Base-by-base conservation (phyloP, 2,888 invertebrate genomes). In the Muscina levida region DNA sequence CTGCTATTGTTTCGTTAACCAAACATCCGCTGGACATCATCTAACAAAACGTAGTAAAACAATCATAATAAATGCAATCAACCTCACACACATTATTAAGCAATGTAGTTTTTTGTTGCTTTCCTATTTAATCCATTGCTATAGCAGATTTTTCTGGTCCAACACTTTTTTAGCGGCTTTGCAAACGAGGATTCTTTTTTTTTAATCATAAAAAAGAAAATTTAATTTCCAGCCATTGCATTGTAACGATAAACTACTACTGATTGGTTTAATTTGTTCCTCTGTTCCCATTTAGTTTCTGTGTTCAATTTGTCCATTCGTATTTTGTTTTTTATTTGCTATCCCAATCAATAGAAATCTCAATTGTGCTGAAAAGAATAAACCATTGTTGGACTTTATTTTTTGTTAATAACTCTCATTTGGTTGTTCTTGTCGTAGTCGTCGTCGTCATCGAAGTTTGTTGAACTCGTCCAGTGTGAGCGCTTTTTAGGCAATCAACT, bases 401-500 rank as follows among this genome's bases (percentile, higher is more conserved):
- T 59, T 39, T 62, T 59, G 19, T 62, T 62, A 62, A 62, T 62
- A 62, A 22, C 42, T 42, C 42, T 42, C 13, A 42, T 42, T 62
- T 19, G 2, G 3, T 24, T 39, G 13, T 8, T 13, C 26, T 17
- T 39, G 15, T n/a, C 62, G 42, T 19, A 62, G n/a, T n/a, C n/a
- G n/a, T n/a, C n/a, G n/a, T n/a, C n/a, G n/a, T n/a, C n/a, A n/a
- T n/a, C n/a, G n/a, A 62, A 62, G 62, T 62, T 62, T 22, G 42
- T 42, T 42, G 62, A 62, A 62, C 62, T 39, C 37, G 37, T 8
- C 17, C 2, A 31, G 31, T 8, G 31, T 66, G 10, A 22, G 3
- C 5, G 4, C 48, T 39, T 75, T 72, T 76, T 42, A 48, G 70
- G 57, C 65, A 74, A 71, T 79, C 66, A 74, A 57, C 72, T 11